Evolutionary conservation across 2,113 vertebrate species (phyloP).

Genomic region (Laticauda colubrina): DNA sequence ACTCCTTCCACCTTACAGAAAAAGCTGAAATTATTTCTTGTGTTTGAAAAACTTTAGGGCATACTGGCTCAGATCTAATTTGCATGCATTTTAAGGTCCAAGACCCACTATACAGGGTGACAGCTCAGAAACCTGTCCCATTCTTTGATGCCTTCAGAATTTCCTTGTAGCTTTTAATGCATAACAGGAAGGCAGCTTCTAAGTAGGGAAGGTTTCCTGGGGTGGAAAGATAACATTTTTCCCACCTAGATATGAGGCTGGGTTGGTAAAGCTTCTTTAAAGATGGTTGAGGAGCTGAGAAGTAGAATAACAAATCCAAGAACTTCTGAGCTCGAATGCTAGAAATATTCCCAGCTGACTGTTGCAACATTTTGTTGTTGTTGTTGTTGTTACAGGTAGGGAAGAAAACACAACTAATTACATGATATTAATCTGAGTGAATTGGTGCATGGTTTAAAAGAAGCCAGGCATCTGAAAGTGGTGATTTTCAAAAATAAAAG

Average conservation of each 20-base stretch:
- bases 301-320: not conserved
- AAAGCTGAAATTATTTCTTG: not conserved
- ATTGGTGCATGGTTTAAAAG: not conserved
- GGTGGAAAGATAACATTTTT: not conserved
- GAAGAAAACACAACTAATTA: not conserved
- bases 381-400: not conserved
- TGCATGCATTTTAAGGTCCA: not conserved
- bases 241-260: not conserved
- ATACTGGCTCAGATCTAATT: not conserved
- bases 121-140: not conserved
- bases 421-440: not conserved
- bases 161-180: not conserved
- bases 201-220: not conserved
- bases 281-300: not conserved
- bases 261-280: not conserved
- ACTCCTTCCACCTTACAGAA: not conserved
- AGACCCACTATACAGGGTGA: not conserved
- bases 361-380: not conserved
- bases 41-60: not conserved
- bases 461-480: not conserved
- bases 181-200: not conserved
- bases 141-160: not conserved
- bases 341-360: not conserved
- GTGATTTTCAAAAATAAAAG: not conserved
- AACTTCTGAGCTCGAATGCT: not conserved